Evolutionary conservation across 2,113 vertebrate species (phyloP), one percentile per base, ranked within the genome.

Genomic region (Sarotherodon lohbergeri): DNA sequence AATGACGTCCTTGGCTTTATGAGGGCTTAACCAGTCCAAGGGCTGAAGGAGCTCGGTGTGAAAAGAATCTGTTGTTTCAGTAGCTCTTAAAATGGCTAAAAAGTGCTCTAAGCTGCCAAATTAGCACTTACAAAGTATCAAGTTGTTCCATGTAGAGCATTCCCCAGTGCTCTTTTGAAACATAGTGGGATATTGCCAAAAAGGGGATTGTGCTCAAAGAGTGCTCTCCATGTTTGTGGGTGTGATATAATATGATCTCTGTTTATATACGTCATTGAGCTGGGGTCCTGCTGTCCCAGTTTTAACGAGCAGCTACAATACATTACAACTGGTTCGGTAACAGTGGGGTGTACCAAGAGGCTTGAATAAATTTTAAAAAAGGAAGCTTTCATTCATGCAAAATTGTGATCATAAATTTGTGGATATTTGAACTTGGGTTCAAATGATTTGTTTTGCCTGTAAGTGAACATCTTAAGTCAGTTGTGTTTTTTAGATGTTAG

Each of bases 51-150:
- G 94, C 6, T 4, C 56, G 55, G 90, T 6, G 90, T 92, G 85
- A 95, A 94, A 91, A 90, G 90, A 78, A 80, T 80, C 89, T 88
- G 89, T 95, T 94, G 91, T 94, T 95, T 94, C 83, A 83, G 86
- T 6, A 16, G 88, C 86, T 54, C 89, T 93, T 88, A 78, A 92
- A 93, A 91, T 84, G 63, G 88, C 91, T 90, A 89, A 90, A 94
- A 92, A 90, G 41, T 32, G 55, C 84, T 39, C 43, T 16, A 63
- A 80, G 90, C 86, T 85, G 91, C 92, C 87, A 93, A 94, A 94
- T 93, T 87, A 86, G 88, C 80, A 71, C 90, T 83, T 63, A 43
- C 85, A 84, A 80, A 86, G 87, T 93, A 91, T 88, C 88, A 85
- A 86, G 85, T 92, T 81, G 92, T 91, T 92, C 90, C 68, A 88